A percentile compares a stretch with the other conserved stretches of the same genome.
Conservation (phyloP, 2,888 invertebrate genomes). For the Rhopalosiphum nymphaeae region DNA sequence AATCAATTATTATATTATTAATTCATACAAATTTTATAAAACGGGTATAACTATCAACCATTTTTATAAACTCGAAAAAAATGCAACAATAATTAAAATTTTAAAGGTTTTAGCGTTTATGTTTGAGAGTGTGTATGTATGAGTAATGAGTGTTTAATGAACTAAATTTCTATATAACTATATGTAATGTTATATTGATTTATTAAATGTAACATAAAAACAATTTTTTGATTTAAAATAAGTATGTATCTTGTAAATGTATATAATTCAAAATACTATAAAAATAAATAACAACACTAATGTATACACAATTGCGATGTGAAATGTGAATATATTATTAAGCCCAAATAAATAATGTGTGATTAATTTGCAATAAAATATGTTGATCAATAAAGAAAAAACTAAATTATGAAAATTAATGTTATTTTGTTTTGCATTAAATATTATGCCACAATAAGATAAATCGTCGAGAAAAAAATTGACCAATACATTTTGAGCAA, state of each 20-base stretch:
- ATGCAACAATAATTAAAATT: background rate
- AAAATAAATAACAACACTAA: constrained; percentile 20
- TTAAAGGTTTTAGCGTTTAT: background rate
- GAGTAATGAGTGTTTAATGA: background rate
- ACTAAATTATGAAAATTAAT: too few species aligned
- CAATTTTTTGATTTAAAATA: background rate
- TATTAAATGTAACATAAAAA: constrained; percentile 4
- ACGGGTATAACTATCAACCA: background rate
- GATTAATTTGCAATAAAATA: too few species aligned
- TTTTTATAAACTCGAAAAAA: background rate
- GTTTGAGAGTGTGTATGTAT: background rate
- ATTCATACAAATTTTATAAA: background rate
- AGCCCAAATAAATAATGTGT: background rate
- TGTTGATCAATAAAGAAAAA: too few species aligned
- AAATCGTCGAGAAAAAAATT: too few species aligned
- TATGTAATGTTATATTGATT: background rate
- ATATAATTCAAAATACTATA: background rate
- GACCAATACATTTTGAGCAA: too few species aligned
- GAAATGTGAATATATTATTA: background rate
- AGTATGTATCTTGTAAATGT: background rate
- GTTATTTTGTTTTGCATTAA: too few species aligned
- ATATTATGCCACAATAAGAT: too few species aligned
- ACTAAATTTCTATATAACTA: background rate
- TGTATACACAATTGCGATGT: constrained; percentile 6
- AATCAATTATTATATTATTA: background rate